Conservation (phyloP, 2,888 invertebrate species). For the Orthosia gothica region DNA sequence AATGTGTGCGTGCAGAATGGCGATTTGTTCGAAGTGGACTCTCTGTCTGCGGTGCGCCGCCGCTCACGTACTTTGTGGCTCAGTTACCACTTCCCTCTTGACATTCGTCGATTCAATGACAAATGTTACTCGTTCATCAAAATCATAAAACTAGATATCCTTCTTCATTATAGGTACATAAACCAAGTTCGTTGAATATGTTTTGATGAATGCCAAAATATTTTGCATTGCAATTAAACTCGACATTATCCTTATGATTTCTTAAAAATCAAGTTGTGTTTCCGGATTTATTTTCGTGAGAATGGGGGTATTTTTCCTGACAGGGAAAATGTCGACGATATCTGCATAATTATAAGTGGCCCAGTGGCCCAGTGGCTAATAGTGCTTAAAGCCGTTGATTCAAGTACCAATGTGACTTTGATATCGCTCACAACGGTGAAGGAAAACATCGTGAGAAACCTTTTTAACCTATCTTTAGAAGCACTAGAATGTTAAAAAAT, state of each 20-base stretch:
- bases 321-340: not conserved
- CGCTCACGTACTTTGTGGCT: too few species aligned
- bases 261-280: not conserved
- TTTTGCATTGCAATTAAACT: constrained; percentile 8
- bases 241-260: constrained; percentile 14
- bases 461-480: too few species aligned
- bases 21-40: too few species aligned
- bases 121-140: not conserved
- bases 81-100: not conserved
- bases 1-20: too few species aligned
- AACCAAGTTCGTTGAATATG: not conserved
- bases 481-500: too few species aligned
- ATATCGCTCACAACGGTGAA: too few species aligned
- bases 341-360: too few species aligned
- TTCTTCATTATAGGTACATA: not conserved
- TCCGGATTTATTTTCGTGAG: constrained; percentile 1
- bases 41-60: too few species aligned
- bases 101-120: not conserved
- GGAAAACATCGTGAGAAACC: too few species aligned
- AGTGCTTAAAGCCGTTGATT: too few species aligned
- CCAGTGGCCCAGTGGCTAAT: too few species aligned
- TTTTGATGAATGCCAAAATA: not conserved
- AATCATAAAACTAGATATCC: not conserved
- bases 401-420: too few species aligned
- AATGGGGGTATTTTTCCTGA: not conserved